Base-by-base conservation (phyloP, 2,888 invertebrate genomes). In the Dolomedes plantarius region DNA sequence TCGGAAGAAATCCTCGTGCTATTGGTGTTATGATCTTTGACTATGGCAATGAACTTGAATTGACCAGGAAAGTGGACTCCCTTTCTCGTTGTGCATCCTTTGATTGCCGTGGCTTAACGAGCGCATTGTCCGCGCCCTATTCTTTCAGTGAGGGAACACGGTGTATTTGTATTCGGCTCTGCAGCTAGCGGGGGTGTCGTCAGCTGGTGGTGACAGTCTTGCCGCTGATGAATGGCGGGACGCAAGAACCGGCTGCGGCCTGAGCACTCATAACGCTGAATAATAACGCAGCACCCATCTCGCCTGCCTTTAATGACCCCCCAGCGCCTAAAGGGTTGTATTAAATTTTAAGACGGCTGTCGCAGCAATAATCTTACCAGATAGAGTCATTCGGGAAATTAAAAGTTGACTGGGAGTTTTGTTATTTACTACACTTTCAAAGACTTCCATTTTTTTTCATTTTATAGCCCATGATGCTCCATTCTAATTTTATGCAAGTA, bases 291-390 rank as follows among this genome's bases (percentile, higher is more conserved):
- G 75, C 74, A 74, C 68, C 74, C 74, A 81, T 75, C 81, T 69
- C 68, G 74, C 75, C 81, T 62, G 81, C 62, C 81, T 82, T 82
- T 82, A 82, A 82, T 82, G 81, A 82, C 81, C 62, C 62, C 23
- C 67, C 41, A 27, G 67, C 62, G 29, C 11, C 36, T 46, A 56
- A 75, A 68, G 74, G 74, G 80, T 74, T 74, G 74, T 67, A 74
- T 50, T 73, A 39, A 39, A 69, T 9, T 23, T 29, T 46, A 74
- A 74, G 80, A 56, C 67, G 80, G 73, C 80, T 81, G 80, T 31
- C 23, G 46, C 46, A 9, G 31, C 65, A 41, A 39, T 76, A 64
- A 75, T 75, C 11, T 28, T 23, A 27, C 79, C 36, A 75, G 75
- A 75, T 75, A 65, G 64, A 73, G 36, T 32, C 23, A 31, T 41